These are phyloP conservation scores for Antheraea pernyi DNA, from an alignment of 1,140 invertebrate genomes.

Conservation along the genomic window DNA sequence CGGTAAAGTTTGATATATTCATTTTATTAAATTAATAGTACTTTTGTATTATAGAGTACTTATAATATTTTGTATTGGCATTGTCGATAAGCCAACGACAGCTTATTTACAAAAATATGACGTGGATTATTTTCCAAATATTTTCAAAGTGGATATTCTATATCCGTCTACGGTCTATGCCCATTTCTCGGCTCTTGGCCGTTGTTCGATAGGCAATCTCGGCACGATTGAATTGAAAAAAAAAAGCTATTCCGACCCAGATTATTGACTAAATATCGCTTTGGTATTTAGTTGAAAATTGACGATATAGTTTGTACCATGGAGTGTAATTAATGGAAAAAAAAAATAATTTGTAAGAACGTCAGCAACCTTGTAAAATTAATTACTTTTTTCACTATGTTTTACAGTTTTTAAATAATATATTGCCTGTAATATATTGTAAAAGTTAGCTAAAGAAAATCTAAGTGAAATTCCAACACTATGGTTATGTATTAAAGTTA, in stretches of 20 bases:
- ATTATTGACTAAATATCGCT: conserved; percentile 37
- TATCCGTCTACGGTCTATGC: conserved; percentile 36
- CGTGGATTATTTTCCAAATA: too few relatives aligned
- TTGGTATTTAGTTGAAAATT: conserved; percentile 24
- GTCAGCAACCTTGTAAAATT: background rate
- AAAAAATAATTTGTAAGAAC: background rate
- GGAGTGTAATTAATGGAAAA: background rate
- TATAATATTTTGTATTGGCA: too few relatives aligned
- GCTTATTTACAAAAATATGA: too few relatives aligned
- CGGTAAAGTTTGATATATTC: too few relatives aligned
- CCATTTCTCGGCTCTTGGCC: conserved; percentile 40
- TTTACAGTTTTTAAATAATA: too few relatives aligned
- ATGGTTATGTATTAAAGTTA: background rate
- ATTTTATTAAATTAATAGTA: too few relatives aligned
- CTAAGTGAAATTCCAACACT: background rate
- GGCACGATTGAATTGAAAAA: conserved; percentile 49
- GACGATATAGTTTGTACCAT: background rate
- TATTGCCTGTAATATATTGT: too few relatives aligned
- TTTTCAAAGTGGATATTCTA: background rate
- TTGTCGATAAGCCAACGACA: too few relatives aligned
- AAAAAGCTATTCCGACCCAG: conserved; percentile 40
- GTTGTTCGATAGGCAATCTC: conserved; percentile 57
- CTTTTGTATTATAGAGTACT: too few relatives aligned
- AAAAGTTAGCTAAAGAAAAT: background rate
- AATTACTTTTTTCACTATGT: too few relatives aligned